Evolutionary conservation across 2,113 vertebrate genomes (phyloP), one percentile per base, ranked within the genome.

Genomic region (Peromyscus maniculatus): DNA sequence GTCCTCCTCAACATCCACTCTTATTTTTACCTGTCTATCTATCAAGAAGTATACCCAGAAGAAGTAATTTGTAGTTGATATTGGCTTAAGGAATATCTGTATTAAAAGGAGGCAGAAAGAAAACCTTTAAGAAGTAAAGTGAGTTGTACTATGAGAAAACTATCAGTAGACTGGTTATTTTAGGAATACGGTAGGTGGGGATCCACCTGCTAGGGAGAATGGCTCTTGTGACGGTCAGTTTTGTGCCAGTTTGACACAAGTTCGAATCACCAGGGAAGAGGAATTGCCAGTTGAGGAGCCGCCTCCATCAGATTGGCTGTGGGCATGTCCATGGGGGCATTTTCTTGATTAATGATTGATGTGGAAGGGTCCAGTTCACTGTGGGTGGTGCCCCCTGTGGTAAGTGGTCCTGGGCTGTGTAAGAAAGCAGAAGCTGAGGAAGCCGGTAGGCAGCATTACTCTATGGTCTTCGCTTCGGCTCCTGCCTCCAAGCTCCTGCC

Each of bases 61-160:
- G 55, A 93, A 77, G 21, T n/a, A 88, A 49, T 83, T 52, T 9
- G 28, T 4, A 66, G 21, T 69, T 93, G n/a, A 64, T 43, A 55
- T 2, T 87, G 71, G 7, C 26, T 91, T 80, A 49, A 67, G 69
- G 71, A 91, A 84, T 87, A 90, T 8, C 15, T 95, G 21, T 36
- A 79, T 57, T 78, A 57, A 91, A 82, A 93, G 69, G 4, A 92
- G 16, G 88, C 12, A 94, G 0, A 87, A 5, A 59, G 3, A 80
- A 96, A 69, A 31, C 71, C 66, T 94, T 90, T 74, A 75, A 82
- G 62, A 93, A 59, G 57, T 46, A 64, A 57, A 26, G 87, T 87
- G 87, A 89, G 4, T 43, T 93, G 22, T 67, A 0, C 12, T 69
- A 24, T n/a, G 43, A 80, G 64, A 90, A 94, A 79, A 49, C 4